Evolutionary conservation across 2,797 vertebrate species (phyloP).

Genomic region (Halcyon badia): DNA sequence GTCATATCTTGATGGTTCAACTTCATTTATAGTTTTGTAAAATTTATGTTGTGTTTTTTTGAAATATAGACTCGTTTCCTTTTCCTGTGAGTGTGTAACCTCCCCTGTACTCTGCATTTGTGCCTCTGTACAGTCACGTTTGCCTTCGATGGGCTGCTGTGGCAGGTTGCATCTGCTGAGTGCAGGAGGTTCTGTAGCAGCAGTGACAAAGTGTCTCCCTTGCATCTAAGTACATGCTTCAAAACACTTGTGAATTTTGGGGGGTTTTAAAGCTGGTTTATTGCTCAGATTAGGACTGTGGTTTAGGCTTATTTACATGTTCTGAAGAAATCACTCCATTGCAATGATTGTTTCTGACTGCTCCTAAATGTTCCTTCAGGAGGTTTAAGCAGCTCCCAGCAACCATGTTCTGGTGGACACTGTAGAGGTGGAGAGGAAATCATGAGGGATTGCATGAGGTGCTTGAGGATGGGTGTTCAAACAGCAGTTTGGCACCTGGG

Average conservation of each 20-base stretch:
- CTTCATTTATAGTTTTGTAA: not conserved
- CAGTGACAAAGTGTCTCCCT: not conserved
- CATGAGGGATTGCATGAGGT: not conserved
- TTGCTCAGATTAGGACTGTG: not conserved
- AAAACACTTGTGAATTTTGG: not conserved
- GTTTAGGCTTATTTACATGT: not conserved
- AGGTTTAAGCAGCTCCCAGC: not conserved
- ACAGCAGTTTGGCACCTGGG: not conserved
- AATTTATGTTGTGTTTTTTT: not conserved
- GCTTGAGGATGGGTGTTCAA: not conserved
- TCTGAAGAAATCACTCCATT: not conserved
- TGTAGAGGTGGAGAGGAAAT: not conserved
- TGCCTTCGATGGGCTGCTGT: not conserved
- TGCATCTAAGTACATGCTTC: not conserved
- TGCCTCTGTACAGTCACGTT: not conserved
- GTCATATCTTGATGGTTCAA: not conserved
- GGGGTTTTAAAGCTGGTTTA: not conserved
- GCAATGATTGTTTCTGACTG: not conserved
- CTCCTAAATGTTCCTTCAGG: not conserved
- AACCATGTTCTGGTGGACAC: accelerated
- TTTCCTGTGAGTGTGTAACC: not conserved
- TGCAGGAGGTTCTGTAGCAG: not conserved
- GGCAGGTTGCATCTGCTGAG: not conserved
- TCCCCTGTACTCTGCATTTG: not conserved
- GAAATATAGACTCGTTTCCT: not conserved